These are phyloP conservation scores for Bombus vancouverensis DNA, from an alignment of 1,140 invertebrate genomes.

Conservation along the genomic window DNA sequence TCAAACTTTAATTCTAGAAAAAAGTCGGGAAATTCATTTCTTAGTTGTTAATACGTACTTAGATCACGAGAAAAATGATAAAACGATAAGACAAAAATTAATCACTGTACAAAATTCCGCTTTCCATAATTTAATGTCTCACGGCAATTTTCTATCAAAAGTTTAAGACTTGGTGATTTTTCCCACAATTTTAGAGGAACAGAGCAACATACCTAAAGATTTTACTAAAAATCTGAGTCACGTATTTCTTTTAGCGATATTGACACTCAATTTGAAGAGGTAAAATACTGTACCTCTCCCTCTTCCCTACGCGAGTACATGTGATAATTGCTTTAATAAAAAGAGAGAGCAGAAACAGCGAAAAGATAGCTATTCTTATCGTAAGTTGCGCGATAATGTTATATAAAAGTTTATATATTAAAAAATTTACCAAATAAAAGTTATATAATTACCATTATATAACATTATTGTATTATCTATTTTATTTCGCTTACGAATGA, in stretches of 20 bases:
- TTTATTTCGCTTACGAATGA: not conserved
- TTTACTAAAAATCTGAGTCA: not conserved
- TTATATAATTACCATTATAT: conserved; percentile 17
- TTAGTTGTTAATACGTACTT: not conserved
- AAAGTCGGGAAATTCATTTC: not conserved
- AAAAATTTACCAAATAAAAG: conserved; percentile 5
- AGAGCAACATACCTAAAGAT: not conserved
- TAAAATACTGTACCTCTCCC: not conserved
- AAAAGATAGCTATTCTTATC: conserved; percentile 16
- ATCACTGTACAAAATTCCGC: not conserved
- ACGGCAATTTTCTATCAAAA: not conserved
- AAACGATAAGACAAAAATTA: not conserved
- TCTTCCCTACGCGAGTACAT: not conserved
- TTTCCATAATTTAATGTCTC: not conserved
- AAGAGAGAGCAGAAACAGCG: not conserved
- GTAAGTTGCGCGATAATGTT: conserved; percentile 10
- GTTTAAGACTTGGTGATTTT: not conserved
- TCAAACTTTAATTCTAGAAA: not conserved
- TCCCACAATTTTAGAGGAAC: not conserved
- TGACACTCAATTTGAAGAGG: not conserved
- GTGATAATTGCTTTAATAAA: not conserved
- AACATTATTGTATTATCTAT: conserved; percentile 3
- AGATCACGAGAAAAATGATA: not conserved
- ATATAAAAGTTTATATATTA: conserved; percentile 22
- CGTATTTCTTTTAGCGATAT: not conserved